Base-by-base conservation (phyloP, 2,888 invertebrate genomes). In the Xylota segnis region DNA sequence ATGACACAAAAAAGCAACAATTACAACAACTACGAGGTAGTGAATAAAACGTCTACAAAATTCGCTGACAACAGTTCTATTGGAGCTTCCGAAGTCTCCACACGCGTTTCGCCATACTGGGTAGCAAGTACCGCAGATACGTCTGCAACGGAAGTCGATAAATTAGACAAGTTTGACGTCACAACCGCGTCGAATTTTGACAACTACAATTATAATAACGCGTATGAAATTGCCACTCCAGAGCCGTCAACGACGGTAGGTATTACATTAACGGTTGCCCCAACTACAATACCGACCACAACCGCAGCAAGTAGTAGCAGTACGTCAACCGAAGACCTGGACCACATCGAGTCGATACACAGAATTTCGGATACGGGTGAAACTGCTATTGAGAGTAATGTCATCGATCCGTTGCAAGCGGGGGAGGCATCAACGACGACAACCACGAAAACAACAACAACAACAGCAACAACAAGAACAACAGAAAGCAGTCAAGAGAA, bases 301-400 rank as follows among this genome's bases (percentile, higher is more conserved):
- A 76, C 83, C 50, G 34, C 50, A 47, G 32, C 16, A 12, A 18
- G 66, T 18, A 47, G 45, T 63, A 34, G n/a, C 23, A 18, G 34
- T 23, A 61, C 77, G 2, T 27, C 70, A 7, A 50, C 56, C 5
- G 70, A 75, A 47, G 34, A 77, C 50, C 70, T 74, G 63, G 74
- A 83, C 43, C 78, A 61, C 29, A 81, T 86, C 70, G 76, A 81
- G 72, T 71, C 71, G 37, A 71, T 61, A 29, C 76, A 82, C 4
- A 86, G 68, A 50, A 82, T 70, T 52, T 71, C 86, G 81, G 84
- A 84, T 23, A 76, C 70, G 40, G 88, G 91, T 90, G 91, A 90
- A 77, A 88, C 87, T 72, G 88, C 90, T 66, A 88, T 90, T 54
- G 91, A 91, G 84, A 90, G 89, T 27, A 91, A 91, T 88, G 89